Percentiles rank a stretch among this genome's conserved stretches.
Conservation (phyloP, 2,797 vertebrate species). For the Thalassophryne amazonica region DNA sequence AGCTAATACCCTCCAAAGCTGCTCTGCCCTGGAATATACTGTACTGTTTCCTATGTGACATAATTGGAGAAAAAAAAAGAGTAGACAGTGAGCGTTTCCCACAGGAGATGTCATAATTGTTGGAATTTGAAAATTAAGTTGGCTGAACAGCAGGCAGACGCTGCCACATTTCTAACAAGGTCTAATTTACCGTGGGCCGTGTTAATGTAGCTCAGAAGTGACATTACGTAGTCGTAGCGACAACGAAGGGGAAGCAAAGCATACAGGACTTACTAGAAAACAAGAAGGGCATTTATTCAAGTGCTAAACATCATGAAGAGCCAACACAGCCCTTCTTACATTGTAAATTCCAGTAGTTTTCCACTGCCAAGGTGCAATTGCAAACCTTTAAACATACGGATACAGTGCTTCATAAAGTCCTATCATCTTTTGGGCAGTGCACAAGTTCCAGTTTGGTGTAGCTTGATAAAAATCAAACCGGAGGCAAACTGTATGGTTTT, state of each 20-base stretch:
- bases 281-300: too few species aligned
- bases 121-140: constrained; percentile 23
- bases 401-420: too few species aligned
- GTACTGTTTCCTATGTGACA: constrained; percentile 11
- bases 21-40: not conserved
- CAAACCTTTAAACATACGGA: too few species aligned
- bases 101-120: constrained; percentile 30
- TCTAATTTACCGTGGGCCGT: constrained; percentile 22
- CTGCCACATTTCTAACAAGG: constrained; percentile 16
- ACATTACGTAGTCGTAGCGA: constrained; percentile 1
- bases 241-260: constrained; percentile 5
- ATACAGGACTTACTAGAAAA: not conserved
- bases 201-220: constrained; percentile 11
- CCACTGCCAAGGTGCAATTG: too few species aligned
- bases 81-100: constrained; percentile 11
- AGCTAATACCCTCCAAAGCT: constrained; percentile 49
- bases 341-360: too few species aligned
- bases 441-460: too few species aligned
- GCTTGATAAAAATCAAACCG: too few species aligned
- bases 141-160: constrained; percentile 5
- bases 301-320: too few species aligned
- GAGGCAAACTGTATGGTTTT: too few species aligned
- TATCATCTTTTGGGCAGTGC: too few species aligned
- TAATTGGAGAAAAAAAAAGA: not conserved
- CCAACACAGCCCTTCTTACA: too few species aligned